Conservation (phyloP, 2,888 invertebrate genomes). For the Ornithoptera alexandrae region DNA sequence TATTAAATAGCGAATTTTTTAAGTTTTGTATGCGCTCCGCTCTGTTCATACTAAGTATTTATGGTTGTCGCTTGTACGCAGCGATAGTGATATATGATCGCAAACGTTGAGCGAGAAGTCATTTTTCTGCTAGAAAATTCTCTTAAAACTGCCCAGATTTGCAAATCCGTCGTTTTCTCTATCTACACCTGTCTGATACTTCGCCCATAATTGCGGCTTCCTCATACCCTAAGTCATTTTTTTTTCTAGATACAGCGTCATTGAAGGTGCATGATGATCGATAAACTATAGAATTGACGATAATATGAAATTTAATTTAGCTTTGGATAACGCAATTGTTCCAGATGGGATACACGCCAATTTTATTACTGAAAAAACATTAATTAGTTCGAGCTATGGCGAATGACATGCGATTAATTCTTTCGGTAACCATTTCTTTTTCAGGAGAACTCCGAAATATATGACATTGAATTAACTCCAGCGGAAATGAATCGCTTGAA, state of each 20-base stretch:
- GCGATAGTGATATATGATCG: background rate
- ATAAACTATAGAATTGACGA: background rate
- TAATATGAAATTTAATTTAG: background rate
- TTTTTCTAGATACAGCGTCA: constrained; percentile 4
- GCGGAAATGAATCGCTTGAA: constrained; percentile 78
- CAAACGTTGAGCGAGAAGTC: background rate
- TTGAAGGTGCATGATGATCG: constrained; percentile 1
- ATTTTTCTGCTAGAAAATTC: background rate
- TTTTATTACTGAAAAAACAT: background rate
- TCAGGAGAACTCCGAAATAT: constrained; percentile 83
- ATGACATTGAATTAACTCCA: constrained; percentile 80
- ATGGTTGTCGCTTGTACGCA: background rate
- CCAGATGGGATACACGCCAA: background rate
- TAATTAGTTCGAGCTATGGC: background rate
- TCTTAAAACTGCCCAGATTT: background rate
- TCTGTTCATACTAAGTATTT: background rate
- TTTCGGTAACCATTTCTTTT: constrained; percentile 33
- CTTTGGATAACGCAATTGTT: background rate
- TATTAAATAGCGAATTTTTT: background rate
- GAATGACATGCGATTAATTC: background rate
- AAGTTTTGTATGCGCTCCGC: background rate
- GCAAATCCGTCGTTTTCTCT: background rate
- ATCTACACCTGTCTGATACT: background rate
- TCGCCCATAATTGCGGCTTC: background rate
- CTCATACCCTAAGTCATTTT: background rate